Evolutionary conservation across 2,797 vertebrate genomes (phyloP).

Genomic region (Staurois parvus): DNA sequence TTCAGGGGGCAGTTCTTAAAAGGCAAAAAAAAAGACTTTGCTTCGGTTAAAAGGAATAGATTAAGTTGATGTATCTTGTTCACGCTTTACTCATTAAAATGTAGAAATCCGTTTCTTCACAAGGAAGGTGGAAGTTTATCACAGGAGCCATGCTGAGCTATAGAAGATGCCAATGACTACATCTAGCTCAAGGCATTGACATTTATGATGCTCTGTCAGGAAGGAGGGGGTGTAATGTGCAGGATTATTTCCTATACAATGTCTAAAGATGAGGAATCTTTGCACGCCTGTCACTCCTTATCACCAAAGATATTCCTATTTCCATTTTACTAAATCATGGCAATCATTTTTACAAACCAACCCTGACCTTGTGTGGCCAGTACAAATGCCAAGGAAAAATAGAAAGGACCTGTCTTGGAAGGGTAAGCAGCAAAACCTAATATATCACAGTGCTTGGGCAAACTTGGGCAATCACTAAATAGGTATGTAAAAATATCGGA

Average conservation of each 20-base stretch:
- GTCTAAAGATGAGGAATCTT: conserved; percentile 32
- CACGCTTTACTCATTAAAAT: conserved; percentile 25
- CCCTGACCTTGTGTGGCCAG: too few relatives aligned
- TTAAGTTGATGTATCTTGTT: conserved; percentile 30
- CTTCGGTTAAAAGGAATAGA: conserved; percentile 2
- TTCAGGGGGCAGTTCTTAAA: too few relatives aligned
- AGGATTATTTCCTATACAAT: conserved; percentile 30
- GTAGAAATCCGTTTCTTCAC: conserved; percentile 23
- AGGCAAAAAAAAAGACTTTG: too few relatives aligned
- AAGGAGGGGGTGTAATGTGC: conserved; percentile 1
- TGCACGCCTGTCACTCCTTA: conserved; percentile 49
- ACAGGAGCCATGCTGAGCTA: conserved; percentile 26
- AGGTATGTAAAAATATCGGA: too few relatives aligned
- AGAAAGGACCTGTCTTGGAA: too few relatives aligned
- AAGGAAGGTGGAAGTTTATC: conserved; percentile 6
- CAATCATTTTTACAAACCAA: neutral
- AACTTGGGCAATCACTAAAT: too few relatives aligned
- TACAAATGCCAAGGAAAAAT: too few relatives aligned
- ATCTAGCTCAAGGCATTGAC: conserved; percentile 20
- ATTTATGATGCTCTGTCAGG: conserved; percentile 46
- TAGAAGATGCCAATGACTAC: conserved; percentile 31
- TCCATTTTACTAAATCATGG: neutral
- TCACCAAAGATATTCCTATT: conserved; percentile 19
- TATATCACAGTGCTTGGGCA: too few relatives aligned
- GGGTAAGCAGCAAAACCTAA: too few relatives aligned